A percentile compares a stretch with the other conserved stretches of the same genome.
Conservation (phyloP, 2,888 invertebrate genomes). For the Syrphus vitripennis region DNA sequence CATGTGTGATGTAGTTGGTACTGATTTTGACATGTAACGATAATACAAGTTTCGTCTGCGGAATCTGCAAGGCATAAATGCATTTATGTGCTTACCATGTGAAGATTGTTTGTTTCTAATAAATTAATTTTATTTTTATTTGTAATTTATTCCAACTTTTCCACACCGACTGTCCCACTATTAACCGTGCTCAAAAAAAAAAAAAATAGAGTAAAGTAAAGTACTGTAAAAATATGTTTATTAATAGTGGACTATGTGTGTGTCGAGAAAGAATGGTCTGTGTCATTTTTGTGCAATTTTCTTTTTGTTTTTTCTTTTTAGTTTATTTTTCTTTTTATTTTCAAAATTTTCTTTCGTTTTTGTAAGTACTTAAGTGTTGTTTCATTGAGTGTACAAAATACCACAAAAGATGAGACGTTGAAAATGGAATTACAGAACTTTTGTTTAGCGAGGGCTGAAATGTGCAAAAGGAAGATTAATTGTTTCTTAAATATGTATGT, state of each 20-base stretch:
- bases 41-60: too few species aligned
- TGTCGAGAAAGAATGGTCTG: conserved; percentile 46
- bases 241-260: conserved; percentile 45
- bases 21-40: too few species aligned
- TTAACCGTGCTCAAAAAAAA: neutral
- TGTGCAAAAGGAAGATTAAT: neutral
- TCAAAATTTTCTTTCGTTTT: neutral
- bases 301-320: neutral
- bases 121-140: neutral
- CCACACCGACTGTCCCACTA: neutral
- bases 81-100: too few species aligned
- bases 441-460: neutral
- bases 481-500: conserved; percentile 12
- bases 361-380: neutral
- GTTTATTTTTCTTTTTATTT: neutral
- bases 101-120: too few species aligned
- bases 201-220: neutral
- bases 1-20: too few species aligned
- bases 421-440: conserved; percentile 1
- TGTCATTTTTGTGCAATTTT: conserved; percentile 49
- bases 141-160: neutral
- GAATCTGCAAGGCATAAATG: too few species aligned
- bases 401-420: conserved; percentile 6
- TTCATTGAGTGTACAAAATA: neutral
- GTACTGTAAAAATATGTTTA: conserved; percentile 66